phyloP scores from a whole-genome alignment of 2,113 vertebrate genomes.

The Oncorhynchus kisutch region DNA sequence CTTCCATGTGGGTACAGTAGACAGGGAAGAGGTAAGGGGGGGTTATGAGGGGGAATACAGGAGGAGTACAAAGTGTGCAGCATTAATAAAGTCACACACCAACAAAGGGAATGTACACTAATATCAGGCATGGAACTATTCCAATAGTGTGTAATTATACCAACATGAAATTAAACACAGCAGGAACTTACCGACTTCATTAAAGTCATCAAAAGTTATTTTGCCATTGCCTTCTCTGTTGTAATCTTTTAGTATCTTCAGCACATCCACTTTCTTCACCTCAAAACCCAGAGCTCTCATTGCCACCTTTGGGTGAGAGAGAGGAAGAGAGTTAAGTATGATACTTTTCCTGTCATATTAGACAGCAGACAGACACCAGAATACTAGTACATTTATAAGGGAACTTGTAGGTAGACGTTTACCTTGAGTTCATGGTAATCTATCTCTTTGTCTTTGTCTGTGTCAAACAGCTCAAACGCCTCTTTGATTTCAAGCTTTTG shows the following conservation, averaged over 20 bases:
- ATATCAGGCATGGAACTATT: too few species aligned
- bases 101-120: too few species aligned
- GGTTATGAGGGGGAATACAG: neutral
- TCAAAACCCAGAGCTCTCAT: constrained; percentile 98
- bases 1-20: too few species aligned
- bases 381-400: too few species aligned
- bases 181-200: constrained; percentile 84
- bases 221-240: constrained; percentile 88
- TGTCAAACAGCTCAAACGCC: constrained; percentile 96
- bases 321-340: too few species aligned
- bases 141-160: too few species aligned
- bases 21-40: too few species aligned
- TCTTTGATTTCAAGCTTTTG: constrained; percentile 97
- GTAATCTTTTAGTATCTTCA: constrained; percentile 97
- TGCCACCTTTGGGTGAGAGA: constrained; percentile 80
- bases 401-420: constrained; percentile 22
- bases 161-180: neutral
- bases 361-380: too few species aligned
- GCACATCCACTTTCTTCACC: constrained; percentile 93
- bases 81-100: neutral
- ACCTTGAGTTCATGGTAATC: constrained; percentile 97
- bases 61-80: too few species aligned
- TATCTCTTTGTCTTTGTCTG: constrained; percentile 92
- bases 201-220: constrained; percentile 95
- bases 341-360: too few species aligned